Base-by-base conservation (phyloP, 2,888 invertebrate species). In the Cheilosia vulpina region DNA sequence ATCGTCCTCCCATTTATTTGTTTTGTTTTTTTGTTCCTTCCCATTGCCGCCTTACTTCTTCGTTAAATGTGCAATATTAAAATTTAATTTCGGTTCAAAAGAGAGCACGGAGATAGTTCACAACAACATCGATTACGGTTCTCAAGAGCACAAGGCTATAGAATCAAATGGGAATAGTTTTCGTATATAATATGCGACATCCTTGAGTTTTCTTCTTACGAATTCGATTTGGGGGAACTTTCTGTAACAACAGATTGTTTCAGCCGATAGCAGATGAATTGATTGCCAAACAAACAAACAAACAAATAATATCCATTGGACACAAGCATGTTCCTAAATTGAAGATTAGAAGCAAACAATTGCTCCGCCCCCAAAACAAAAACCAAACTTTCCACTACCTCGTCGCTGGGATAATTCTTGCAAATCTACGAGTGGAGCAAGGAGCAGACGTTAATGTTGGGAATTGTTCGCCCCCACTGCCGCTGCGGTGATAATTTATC, bases 271-370 rank as follows among this genome's bases (percentile, higher is more conserved):
- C 53, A 38, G 27, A 17, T 38, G 50, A 43, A 84, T 79, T 65
- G 69, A 62, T 75, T 73, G 21, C 45, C 50, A 75, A 66, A 60
- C 73, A 75, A 75, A 71, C 50, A 75, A 66, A 60, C 73, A 75
- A 75, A 71, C 65, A 84, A 79, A 50, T 62, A 68, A 66, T 60
- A 38, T 63, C 38, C 66, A 73, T 68, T 34, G 34, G 55, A 76
- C 72, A 63, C 58, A 45, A 53, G 34, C 72, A 57, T 62, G 60
- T 60, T 65, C 58, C 52, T 63, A 55, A 57, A 72, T 66, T 65
- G 77, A 50, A 72, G 66, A 82, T 62, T 62, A 58, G 47, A 65
- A 58, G 34, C 79, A 60, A 69, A 58, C 41, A 77, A 62, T 63
- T 65, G 45, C 13, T 27, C 34, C 52, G 24, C 27, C 43, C n/a